A percentile compares a stretch with the other conserved stretches of the same genome.
These are phyloP conservation scores for Drosophila cyrtoloma DNA, from an alignment of 2,888 invertebrate species.

Conservation along the genomic window DNA sequence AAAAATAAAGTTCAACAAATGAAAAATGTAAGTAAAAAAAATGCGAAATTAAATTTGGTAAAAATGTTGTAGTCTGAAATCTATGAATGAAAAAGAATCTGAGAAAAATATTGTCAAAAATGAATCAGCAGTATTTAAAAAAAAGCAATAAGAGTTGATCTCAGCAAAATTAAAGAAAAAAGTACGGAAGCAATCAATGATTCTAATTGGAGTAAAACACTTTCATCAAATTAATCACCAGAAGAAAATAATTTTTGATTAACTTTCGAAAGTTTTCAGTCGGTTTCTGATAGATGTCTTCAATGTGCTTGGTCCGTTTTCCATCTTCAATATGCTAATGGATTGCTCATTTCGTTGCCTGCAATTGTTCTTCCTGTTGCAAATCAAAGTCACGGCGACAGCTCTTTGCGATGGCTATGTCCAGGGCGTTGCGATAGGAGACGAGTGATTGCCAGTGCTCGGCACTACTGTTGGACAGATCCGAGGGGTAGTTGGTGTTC, in stretches of 20 bases:
- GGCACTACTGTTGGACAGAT: constrained; percentile 4
- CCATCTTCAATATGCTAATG: neutral
- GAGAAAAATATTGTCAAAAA: neutral
- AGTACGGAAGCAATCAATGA: neutral
- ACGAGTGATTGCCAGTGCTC: constrained; percentile 38
- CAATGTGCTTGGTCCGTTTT: neutral
- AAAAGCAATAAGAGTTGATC: neutral
- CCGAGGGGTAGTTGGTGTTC: constrained; percentile 11
- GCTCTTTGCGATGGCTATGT: constrained; percentile 14
- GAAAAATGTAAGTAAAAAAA: neutral
- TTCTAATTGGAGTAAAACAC: neutral
- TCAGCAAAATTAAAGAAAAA: neutral
- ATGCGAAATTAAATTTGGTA: neutral
- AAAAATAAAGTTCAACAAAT: neutral
- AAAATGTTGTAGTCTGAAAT: neutral
- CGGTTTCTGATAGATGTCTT: neutral
- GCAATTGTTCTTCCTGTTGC: neutral
- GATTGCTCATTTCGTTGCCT: constrained; percentile 9
- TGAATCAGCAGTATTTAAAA: neutral
- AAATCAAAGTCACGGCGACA: constrained; percentile 30
- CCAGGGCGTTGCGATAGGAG: constrained; percentile 39
- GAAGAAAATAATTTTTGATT: neutral
- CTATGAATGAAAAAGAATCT: neutral
- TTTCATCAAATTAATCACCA: neutral
- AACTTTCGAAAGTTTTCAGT: neutral